Base-by-base conservation (phyloP, 92 coral and sea anemone genomes). In the Zoanthus sociatus region DNA sequence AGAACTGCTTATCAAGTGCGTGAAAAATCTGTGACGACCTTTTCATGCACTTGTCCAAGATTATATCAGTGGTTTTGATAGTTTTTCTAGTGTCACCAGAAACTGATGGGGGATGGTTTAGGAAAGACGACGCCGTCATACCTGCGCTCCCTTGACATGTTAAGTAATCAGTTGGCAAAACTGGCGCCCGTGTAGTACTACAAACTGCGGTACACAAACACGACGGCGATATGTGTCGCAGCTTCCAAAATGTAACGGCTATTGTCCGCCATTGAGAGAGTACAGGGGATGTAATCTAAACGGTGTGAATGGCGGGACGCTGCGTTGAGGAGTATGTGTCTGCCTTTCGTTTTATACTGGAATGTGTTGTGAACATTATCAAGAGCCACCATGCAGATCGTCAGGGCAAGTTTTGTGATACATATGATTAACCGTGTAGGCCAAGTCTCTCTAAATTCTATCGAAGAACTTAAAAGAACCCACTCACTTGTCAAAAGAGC, bases 231-330 rank as follows among this genome's bases (percentile, higher is more conserved):
- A 60, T 16, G 67, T 15, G 67, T 13, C 67, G 5, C 0, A 60
- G 6, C 67, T 60, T 60, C 67, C 67, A 60, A 60, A 46, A 46
- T 77, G 82, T 77, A 47, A 30, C 60, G 54, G 37, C 60, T 17
- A 15, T 20, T 48, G 61, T n/a, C 54, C 50, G 16, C 14, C 31
- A 44, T 31, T 77, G 66, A 60, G 6, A 60, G 68, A 60, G 6
- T 14, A 5, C 68, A 60, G 68, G 17, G 5, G 20, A 14, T 60
- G 68, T 6, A 60, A 60, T 21, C 68, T 60, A 3, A 60, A 60
- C 3, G 12, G 68, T 60, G 0, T 1, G 18, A 60, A 60, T 60
- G 68, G 68, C 68, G 68, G 68, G 5, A 14, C 20, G 3, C 1
- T 60, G 68, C 20, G 21, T 5, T 3, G 7, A 5, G 20, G 68